Percentiles rank a stretch among this genome's conserved stretches.
phyloP scores from a whole-genome alignment of 1,140 invertebrate genomes.

The Camponotus floridanus region DNA sequence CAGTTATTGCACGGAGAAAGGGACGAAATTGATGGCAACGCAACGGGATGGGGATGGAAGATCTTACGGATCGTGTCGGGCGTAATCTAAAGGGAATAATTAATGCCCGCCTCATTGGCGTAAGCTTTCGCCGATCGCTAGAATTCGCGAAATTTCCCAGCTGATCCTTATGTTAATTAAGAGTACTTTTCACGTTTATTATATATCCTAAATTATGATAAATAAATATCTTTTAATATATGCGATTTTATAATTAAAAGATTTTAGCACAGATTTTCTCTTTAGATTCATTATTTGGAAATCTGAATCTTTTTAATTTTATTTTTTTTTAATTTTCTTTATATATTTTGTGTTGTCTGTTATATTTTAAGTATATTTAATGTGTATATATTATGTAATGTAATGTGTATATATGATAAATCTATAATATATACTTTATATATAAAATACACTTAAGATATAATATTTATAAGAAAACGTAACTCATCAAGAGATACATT shows the following conservation, averaged over 20 bases:
- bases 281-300: background rate
- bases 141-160: slow-evolving; percentile 40
- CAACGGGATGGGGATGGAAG: slow-evolving; percentile 58
- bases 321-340: no score
- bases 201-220: slow-evolving; percentile 16
- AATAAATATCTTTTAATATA: background rate
- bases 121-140: slow-evolving; percentile 58
- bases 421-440: background rate
- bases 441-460: no score
- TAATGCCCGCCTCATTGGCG: slow-evolving; percentile 69
- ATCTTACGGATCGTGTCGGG: slow-evolving; percentile 71
- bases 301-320: background rate
- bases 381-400: no score
- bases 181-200: slow-evolving; percentile 12
- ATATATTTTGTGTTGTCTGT: no score
- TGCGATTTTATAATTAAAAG: background rate
- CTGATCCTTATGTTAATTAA: slow-evolving; percentile 52
- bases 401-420: background rate
- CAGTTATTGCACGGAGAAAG: slow-evolving; percentile 61
- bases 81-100: slow-evolving; percentile 79
- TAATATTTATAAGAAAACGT: background rate
- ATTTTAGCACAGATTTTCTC: background rate
- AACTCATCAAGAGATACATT: background rate
- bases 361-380: no score
- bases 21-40: slow-evolving; percentile 74